These are phyloP conservation scores for Dinocampus coccinellae DNA, from an alignment of 2,888 invertebrate species.

Conservation along the genomic window DNA sequence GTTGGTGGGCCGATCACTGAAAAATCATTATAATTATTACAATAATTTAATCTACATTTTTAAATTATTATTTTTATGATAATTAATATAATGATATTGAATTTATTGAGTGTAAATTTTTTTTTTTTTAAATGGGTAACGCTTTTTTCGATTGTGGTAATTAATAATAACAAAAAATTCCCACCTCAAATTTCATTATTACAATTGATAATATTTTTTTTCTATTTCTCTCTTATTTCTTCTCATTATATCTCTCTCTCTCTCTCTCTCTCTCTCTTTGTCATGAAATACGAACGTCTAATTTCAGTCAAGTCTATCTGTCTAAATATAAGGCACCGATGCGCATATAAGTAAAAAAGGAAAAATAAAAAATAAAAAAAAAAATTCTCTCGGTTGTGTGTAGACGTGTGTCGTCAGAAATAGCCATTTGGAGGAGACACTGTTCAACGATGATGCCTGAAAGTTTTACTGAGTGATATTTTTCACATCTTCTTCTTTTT, in stretches of 20 bases:
- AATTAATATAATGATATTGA: not conserved
- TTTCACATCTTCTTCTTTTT: not conserved
- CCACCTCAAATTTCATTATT: conserved; percentile 43
- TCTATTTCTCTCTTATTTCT: too few relatives aligned
- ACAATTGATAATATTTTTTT: too few relatives aligned
- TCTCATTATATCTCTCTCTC: too few relatives aligned
- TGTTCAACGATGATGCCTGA: conserved; percentile 11
- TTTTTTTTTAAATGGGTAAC: not conserved
- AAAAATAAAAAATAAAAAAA: too few relatives aligned
- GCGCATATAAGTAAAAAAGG: conserved; percentile 45
- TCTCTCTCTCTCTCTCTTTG: conserved; percentile 4
- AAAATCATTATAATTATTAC: not conserved
- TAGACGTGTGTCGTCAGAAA: conserved; percentile 42
- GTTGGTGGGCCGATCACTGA: conserved; percentile 16
- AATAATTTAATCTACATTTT: not conserved
- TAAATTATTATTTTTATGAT: not conserved
- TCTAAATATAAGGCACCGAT: conserved; percentile 48
- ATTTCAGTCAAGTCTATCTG: conserved; percentile 46
- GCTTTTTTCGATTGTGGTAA: not conserved
- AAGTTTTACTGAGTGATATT: conserved; percentile 9
- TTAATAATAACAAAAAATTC: conserved; percentile 27
- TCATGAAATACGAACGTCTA: conserved; percentile 42
- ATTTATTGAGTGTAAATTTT: not conserved
- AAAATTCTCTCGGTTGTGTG: conserved; percentile 27
- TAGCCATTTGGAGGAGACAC: conserved; percentile 35